These are phyloP conservation scores for Tokudaia tokunoshimensis DNA, from an alignment of 2,797 vertebrate genomes.

Conservation along the genomic window DNA sequence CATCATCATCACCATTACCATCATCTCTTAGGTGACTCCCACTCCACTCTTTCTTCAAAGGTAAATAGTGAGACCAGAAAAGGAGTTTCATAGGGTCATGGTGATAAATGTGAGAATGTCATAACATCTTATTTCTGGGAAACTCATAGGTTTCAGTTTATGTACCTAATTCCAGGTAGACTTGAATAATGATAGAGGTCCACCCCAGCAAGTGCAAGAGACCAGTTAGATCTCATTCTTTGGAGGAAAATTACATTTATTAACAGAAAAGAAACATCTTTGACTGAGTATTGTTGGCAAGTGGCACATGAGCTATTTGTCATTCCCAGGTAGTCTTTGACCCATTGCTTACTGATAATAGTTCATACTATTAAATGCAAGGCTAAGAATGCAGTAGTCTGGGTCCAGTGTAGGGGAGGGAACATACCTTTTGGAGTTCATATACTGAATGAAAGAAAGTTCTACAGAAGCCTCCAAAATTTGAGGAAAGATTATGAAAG, in stretches of 20 bases:
- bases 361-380: not conserved
- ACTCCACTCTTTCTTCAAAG: not conserved
- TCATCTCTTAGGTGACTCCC: not conserved
- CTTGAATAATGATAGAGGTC: not conserved
- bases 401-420: not conserved
- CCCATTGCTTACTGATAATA: not conserved
- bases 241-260: not conserved
- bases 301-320: not conserved
- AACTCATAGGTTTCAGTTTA: not conserved
- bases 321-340: not conserved
- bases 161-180: not conserved
- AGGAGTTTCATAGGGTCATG: not conserved
- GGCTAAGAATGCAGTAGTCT: not conserved
- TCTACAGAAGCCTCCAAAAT: not conserved
- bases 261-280: not conserved
- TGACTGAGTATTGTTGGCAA: not conserved
- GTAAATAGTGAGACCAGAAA: not conserved
- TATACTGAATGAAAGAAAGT: not conserved
- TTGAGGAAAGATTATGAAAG: not conserved
- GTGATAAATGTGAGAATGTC: not conserved
- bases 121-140: not conserved
- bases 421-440: not conserved
- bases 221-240: not conserved
- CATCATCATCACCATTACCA: not conserved
- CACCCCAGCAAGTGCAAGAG: not conserved